These are phyloP conservation scores for Agelas oroides DNA, from an alignment of 37 sponge, comb jelly and placozoan species.

Conservation along the genomic window DNA sequence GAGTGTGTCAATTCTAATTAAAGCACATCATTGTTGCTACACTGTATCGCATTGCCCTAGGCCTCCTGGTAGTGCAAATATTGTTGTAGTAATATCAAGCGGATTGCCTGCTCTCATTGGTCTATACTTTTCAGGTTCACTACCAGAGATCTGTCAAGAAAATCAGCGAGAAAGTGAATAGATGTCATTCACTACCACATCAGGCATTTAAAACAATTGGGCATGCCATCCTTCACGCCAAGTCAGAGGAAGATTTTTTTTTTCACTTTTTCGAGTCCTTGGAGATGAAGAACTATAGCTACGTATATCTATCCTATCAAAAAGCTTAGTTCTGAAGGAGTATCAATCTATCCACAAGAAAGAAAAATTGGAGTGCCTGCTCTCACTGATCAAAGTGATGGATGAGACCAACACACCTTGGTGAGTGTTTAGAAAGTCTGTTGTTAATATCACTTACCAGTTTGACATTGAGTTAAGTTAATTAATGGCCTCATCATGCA, in stretches of 20 bases:
- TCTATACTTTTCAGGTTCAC: conserved; percentile 41
- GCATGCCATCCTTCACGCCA: conserved; percentile 1
- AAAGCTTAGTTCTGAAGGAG: conserved; percentile 3
- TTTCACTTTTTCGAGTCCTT: conserved; percentile 12
- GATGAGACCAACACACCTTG: conserved; percentile 32
- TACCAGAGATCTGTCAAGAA: conserved; percentile 27
- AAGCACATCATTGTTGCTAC: too few relatives aligned
- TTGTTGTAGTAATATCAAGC: too few relatives aligned
- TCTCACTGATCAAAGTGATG: conserved; percentile 31
- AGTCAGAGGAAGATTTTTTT: conserved; percentile 3
- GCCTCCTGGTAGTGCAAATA: too few relatives aligned
- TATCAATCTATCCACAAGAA: conserved; percentile 2
- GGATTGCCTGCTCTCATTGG: too few relatives aligned
- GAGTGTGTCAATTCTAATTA: too few relatives aligned
- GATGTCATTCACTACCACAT: conserved; percentile 4
- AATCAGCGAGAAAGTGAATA: conserved; percentile 39
- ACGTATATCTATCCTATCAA: conserved; percentile 1
- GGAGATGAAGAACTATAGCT: background rate
- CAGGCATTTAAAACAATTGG: conserved; percentile 42
- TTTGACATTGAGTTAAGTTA: background rate
- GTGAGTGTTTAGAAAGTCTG: background rate
- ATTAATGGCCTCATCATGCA: background rate
- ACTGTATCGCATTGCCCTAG: too few relatives aligned
- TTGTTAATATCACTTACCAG: too few relatives aligned
- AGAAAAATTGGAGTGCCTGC: conserved; percentile 12